Evolutionary conservation across 1,140 invertebrate species (phyloP).

Genomic region (Hycleus phaleratus): DNA sequence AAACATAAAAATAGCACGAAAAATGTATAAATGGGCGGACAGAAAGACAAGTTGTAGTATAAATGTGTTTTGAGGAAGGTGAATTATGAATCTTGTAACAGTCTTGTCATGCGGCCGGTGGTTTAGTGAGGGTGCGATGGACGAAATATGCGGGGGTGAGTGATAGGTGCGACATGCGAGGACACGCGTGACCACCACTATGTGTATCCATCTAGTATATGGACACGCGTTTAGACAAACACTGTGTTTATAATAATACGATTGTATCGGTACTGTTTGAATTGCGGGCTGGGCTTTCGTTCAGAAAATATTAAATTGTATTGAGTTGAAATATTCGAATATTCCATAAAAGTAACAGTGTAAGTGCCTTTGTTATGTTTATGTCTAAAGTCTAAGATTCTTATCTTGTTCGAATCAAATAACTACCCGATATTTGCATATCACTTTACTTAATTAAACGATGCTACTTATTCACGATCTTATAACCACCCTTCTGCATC

Average conservation of each 20-base stretch:
- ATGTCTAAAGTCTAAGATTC: too few relatives aligned
- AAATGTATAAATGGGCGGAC: conserved; percentile 4
- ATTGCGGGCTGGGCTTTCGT: too few relatives aligned
- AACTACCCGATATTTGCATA: too few relatives aligned
- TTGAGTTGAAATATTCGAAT: background rate
- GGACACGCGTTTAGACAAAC: background rate
- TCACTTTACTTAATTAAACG: too few relatives aligned
- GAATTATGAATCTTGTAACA: conserved; percentile 26
- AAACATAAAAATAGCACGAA: conserved; percentile 4
- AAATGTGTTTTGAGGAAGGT: conserved; percentile 10
- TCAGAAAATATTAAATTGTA: background rate
- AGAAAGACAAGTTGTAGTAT: too few relatives aligned
- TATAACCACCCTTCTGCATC: too few relatives aligned
- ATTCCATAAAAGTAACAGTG: background rate
- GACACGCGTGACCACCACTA: background rate
- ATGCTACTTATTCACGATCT: too few relatives aligned
- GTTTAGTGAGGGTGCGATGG: background rate
- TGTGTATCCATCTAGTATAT: conserved; percentile 7
- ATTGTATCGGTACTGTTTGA: background rate
- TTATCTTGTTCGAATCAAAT: too few relatives aligned
- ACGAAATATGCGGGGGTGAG: background rate
- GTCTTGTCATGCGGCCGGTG: conserved; percentile 21
- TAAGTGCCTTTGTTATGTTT: background rate
- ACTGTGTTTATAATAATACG: conserved; percentile 21
- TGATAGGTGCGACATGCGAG: background rate